Base-by-base conservation (phyloP, 2,797 vertebrate genomes). In the Sebastiscus tertius region DNA sequence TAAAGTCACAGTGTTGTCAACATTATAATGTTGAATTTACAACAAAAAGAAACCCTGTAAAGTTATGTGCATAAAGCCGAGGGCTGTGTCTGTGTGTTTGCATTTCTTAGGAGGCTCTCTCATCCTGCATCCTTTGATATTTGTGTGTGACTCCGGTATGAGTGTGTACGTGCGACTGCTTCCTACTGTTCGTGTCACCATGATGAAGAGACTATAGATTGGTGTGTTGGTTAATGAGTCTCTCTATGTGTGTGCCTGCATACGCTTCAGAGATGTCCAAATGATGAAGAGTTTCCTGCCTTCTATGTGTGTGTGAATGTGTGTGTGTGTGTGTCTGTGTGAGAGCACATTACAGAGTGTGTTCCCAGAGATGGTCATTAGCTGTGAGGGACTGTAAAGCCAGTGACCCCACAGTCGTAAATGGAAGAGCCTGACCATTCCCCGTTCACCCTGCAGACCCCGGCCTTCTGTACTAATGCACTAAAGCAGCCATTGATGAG, bases 191-290 rank as follows among this genome's bases (percentile, higher is more conserved):
- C 61, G 75, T 87, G 87, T 93, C 87, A 82, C 77, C 39, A 65
- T 93, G 91, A 94, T 92, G 85, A 88, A 92, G 88, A 84, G 83
- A 75, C 84, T 87, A 89, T 85, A 77, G 88, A 89, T 89, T 82
- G 65, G 73, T 59, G 63, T 76, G 83, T 55, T 14, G 16, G 75
- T 83, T 92, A 91, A 93, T 92, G 88, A 91, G 87, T 90, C 79
- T 77, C 59, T 70, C 33, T 68, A 20, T 59, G 33, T 42, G 31
- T 42, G 62, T 42, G n/a, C 46, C 76, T 84, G 72, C 81, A 81
- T 91, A 78, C 88, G 83, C 68, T 89, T 77, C 77, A 1, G 42
- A 89, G 67, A 52, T 89, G 87, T 90, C 87, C 34, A 29, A 13
- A 34, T 92, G 88, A 92, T 93, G 67, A 90, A 90, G 80, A 66